Conservation (phyloP, 2,113 vertebrate species). For the Abramis brama region DNA sequence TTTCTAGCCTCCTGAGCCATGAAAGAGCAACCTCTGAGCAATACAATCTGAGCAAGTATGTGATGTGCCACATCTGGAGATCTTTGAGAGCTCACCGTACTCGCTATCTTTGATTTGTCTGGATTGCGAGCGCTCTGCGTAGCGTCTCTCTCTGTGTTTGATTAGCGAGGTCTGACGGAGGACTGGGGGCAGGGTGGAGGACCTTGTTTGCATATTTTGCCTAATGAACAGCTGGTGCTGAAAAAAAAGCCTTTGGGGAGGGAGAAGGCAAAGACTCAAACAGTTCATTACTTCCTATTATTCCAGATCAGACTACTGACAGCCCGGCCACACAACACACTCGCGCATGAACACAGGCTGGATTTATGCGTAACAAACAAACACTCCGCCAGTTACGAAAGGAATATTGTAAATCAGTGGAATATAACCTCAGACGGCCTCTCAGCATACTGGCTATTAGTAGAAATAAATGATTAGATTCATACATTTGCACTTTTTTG, state of each 20-base stretch:
- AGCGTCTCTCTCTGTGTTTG: conserved; percentile 44
- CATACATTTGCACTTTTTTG: no score
- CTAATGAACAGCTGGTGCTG: conserved; percentile 87
- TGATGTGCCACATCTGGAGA: conserved; percentile 8
- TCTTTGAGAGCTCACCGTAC: background rate
- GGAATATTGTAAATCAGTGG: conserved; percentile 1
- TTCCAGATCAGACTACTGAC: conserved; percentile 79
- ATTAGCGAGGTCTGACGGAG: conserved; percentile 52
- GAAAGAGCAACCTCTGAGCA: background rate
- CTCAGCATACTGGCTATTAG: background rate
- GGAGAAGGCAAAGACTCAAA: conserved; percentile 67
- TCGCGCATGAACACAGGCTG: conserved; percentile 22
- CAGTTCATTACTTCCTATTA: conserved; percentile 79
- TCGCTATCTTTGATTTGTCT: conserved; percentile 25
- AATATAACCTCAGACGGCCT: background rate
- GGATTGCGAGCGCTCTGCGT: conserved; percentile 2
- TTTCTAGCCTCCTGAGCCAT: background rate
- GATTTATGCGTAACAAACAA: background rate
- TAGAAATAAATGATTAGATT: background rate
- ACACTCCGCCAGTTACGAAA: background rate
- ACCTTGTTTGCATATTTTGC: conserved; percentile 83
- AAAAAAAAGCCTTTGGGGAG: conserved; percentile 72
- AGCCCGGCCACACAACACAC: conserved; percentile 61
- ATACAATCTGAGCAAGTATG: background rate
- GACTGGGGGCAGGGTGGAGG: conserved; percentile 51